Evolutionary conservation across 2,113 vertebrate genomes (phyloP).

Genomic region (Talpa occidentalis): DNA sequence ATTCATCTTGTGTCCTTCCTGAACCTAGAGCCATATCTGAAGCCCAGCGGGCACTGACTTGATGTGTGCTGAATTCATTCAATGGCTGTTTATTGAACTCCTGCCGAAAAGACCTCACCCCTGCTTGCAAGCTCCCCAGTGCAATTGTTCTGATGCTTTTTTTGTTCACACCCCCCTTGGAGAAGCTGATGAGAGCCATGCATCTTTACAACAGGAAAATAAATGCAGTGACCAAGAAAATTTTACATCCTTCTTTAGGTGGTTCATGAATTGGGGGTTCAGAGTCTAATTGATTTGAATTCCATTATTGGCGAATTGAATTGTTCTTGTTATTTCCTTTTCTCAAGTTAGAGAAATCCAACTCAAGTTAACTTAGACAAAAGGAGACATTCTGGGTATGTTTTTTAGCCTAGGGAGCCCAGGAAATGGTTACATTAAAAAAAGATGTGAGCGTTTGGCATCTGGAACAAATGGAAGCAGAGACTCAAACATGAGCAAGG

Average conservation of each 20-base stretch:
- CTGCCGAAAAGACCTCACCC: slow-evolving; percentile 50
- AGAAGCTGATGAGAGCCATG: slow-evolving; percentile 68
- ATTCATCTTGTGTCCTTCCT: slow-evolving; percentile 43
- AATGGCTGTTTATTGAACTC: slow-evolving; percentile 69
- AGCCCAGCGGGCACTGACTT: slow-evolving; percentile 38
- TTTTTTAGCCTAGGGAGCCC: not conserved
- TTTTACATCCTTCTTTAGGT: slow-evolving; percentile 33
- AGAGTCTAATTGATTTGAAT: slow-evolving; percentile 64
- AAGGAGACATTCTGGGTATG: not conserved
- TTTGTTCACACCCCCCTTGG: slow-evolving; percentile 22
- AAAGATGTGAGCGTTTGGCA: not conserved
- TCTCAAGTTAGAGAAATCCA: slow-evolving; percentile 38
- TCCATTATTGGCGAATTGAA: slow-evolving; percentile 60
- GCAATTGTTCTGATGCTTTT: slow-evolving; percentile 48
- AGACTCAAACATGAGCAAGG: not conserved
- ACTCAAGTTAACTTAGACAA: not conserved
- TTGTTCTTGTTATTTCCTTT: not conserved
- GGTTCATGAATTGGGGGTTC: slow-evolving; percentile 25
- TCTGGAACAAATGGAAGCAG: not conserved
- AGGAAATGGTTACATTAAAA: not conserved
- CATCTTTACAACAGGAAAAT: slow-evolving; percentile 48
- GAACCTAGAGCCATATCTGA: not conserved
- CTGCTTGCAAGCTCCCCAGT: not conserved
- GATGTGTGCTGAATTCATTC: slow-evolving; percentile 42
- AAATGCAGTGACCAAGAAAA: slow-evolving; percentile 20